Evolutionary conservation across 2,797 vertebrate genomes (phyloP), one percentile per base, ranked within the genome.

Genomic region (Oreortyx pictus): DNA sequence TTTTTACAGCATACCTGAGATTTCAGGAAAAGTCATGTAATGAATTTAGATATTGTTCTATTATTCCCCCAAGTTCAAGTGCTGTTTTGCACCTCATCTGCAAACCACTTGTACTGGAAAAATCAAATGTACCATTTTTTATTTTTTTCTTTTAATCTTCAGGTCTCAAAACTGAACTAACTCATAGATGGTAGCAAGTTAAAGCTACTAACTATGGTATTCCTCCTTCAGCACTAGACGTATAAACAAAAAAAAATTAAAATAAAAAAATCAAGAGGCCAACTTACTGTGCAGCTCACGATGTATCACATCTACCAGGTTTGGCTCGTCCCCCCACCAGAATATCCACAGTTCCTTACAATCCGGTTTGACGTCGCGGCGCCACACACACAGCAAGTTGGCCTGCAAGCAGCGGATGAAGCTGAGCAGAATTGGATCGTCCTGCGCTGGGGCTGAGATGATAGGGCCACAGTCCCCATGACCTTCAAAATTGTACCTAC

Each of bases 311-410:
- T 99, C 98, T 4, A 98, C 97, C 49, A 99, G 98, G 95, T 99
- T 99, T 80, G 99, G 99, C 88, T 99, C 98, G 1, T 99, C 99
- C 12, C 99, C 99, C 99, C 99, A 99, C 99, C 99, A 99, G 98
- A 99, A 99, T 97, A 99, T 99, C 99, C 99, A 99, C 59, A 99
- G 98, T 86, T 99, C 99, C 97, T 99, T 99, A 94, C 98, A 97
- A 90, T 97, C 98, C 8, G 99, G 99, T 95, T 98, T 99, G 98
- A 99, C 98, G 43, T 99, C 99, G 14, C 99, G 99, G 46, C 99
- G 98, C 99, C 99, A 99, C 60, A 99, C 99, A 41, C 99, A 99
- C 50, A 99, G 98, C 97, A 99, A 97, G 96, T 99, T 99, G 97
- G 99, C 98, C 97, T 99, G 99, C 52, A 99, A 98, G 87, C 99